Evolutionary conservation across 1,140 invertebrate genomes (phyloP).

Genomic region (Caerostris darwini): DNA sequence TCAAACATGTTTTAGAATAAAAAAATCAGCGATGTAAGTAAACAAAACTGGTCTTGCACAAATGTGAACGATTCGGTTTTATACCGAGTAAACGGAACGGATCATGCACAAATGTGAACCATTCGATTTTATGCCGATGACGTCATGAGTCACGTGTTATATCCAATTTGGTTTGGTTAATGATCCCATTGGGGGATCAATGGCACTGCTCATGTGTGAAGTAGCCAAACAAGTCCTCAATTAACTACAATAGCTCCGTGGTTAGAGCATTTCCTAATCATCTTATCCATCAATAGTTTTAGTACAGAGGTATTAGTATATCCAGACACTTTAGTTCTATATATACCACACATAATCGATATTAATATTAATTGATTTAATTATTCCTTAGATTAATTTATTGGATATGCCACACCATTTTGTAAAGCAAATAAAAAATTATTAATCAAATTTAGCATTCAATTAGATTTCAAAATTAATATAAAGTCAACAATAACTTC

Average conservation of each 20-base stretch:
- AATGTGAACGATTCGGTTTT: neutral
- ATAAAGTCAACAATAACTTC: too few relatives aligned
- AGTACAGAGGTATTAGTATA: too few relatives aligned
- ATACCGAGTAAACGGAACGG: neutral
- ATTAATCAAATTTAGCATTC: too few relatives aligned
- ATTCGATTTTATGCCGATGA: neutral
- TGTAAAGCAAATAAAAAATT: too few relatives aligned
- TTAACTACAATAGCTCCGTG: neutral
- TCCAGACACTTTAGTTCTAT: too few relatives aligned
- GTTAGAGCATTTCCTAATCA: neutral
- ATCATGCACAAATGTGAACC: neutral
- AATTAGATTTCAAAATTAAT: too few relatives aligned
- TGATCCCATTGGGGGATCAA: neutral
- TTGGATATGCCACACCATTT: too few relatives aligned
- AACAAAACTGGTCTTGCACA: too few relatives aligned
- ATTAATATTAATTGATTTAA: too few relatives aligned
- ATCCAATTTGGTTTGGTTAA: neutral
- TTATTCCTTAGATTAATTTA: too few relatives aligned
- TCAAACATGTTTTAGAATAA: neutral
- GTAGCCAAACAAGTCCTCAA: neutral
- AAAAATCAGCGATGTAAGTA: neutral
- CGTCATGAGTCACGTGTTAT: neutral
- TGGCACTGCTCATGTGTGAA: neutral
- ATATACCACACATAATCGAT: too few relatives aligned
- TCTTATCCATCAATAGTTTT: too few relatives aligned